Evolutionary conservation across 2,888 invertebrate species (phyloP), one percentile per base, ranked within the genome.

Genomic region (Cybosia mesomella): DNA sequence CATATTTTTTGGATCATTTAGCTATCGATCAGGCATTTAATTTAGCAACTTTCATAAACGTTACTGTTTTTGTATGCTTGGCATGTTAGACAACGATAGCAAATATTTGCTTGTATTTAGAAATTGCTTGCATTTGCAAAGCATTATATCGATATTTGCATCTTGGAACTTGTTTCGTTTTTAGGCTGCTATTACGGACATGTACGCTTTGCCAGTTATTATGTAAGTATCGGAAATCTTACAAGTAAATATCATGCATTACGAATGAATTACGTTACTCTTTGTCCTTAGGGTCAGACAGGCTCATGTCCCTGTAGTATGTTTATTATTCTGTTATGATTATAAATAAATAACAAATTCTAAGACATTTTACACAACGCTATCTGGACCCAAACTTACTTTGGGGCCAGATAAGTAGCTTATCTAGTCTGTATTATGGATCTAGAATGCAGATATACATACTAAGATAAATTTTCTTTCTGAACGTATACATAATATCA

Each of bases 271-370:
- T 74, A 62, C 68, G 64, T 66, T 69, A 69, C 69, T 65, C 68
- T 75, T 49, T 79, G 69, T 75, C 69, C 55, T 58, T 34, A 63
- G 62, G 69, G 70, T 70, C 70, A 71, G 58, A 64, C 60, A 59
- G 67, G 70, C 72, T 62, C 64, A 65, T 34, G 57, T 54, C 36
- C 7, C 32, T 58, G 21, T 49, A 53, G 67, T 76, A 58, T 1
- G 1, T 43, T 18, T 43, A 43, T 18, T 43, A 43, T 18, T 43
- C 0, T 43, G 18, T 18, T 5, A 43, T 43, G 15, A n/a, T n/a
- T 49, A 7, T 15, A 49, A 7, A 49, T n/a, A 43, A 15, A 5
- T 15, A 5, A n/a, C n/a, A n/a, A n/a, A n/a, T n/a, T n/a, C n/a
- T n/a, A n/a, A n/a, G n/a, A n/a, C n/a, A n/a, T n/a, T n/a, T n/a